Evolutionary conservation across 2,113 vertebrate genomes (phyloP).

Genomic region (Chroicocephalus ridibundus): DNA sequence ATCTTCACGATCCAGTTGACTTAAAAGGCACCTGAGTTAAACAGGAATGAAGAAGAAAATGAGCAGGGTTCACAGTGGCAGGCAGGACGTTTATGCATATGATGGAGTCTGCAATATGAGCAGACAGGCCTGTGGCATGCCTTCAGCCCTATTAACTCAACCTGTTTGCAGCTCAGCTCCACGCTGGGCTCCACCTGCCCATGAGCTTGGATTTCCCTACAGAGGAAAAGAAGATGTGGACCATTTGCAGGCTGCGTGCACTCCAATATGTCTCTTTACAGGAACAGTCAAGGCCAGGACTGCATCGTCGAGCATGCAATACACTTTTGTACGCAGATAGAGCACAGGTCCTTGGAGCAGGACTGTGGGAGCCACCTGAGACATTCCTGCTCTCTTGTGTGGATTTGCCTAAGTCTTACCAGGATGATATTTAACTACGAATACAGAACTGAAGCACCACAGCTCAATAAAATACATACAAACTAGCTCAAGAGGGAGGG

Average conservation of each 20-base stretch:
- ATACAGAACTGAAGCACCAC: neutral
- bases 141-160: neutral
- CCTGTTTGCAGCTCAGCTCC: neutral
- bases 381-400: neutral
- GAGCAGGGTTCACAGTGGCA: neutral
- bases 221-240: neutral
- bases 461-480: neutral
- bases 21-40: neutral
- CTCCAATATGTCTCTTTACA: neutral
- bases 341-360: neutral
- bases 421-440: neutral
- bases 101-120: accelerated
- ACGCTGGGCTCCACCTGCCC: neutral
- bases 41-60: neutral
- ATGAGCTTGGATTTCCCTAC: neutral
- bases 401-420: neutral
- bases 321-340: neutral
- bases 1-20: neutral
- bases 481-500: no score
- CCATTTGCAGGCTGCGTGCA: neutral
- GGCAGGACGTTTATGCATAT: neutral
- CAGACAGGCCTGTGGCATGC: neutral
- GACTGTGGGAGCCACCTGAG: neutral
- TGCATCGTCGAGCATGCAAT: neutral
- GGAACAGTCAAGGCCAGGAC: neutral